These are phyloP conservation scores for Mesaphorura yosii DNA, from an alignment of 1,140 invertebrate species.

Conservation along the genomic window DNA sequence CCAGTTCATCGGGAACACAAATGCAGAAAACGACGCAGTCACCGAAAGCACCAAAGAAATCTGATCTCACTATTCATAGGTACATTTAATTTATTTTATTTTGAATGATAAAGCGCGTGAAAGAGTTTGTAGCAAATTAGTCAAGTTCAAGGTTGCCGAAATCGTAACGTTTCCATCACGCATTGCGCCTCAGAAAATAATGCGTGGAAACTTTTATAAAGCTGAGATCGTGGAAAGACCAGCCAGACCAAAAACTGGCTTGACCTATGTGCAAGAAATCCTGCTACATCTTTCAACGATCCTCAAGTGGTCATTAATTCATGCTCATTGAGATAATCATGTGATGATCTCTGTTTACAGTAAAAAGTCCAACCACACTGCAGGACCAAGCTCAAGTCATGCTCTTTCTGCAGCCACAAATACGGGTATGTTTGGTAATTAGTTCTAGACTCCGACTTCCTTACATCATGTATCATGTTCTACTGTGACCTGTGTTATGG, in stretches of 20 bases:
- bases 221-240: too few relatives aligned
- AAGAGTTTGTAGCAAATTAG: conserved; percentile 6
- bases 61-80: conserved; percentile 28
- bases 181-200: background rate
- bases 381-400: conserved; percentile 9
- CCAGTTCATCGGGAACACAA: too few relatives aligned
- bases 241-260: too few relatives aligned
- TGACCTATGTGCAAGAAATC: conserved; percentile 2
- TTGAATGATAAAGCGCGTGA: background rate
- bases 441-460: conserved; percentile 25
- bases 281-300: background rate
- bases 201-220: background rate
- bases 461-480: too few relatives aligned
- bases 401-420: conserved; percentile 15
- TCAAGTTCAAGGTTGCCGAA: background rate
- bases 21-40: conserved; percentile 2
- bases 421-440: conserved; percentile 13
- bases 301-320: background rate
- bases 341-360: conserved; percentile 3
- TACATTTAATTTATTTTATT: conserved; percentile 9
- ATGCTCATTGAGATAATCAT: background rate
- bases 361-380: conserved; percentile 29
- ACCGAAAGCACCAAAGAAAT: conserved; percentile 27
- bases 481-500: too few relatives aligned
- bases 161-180: background rate